Conservation (phyloP, 2,113 vertebrate species). For the Albula glossodonta region DNA sequence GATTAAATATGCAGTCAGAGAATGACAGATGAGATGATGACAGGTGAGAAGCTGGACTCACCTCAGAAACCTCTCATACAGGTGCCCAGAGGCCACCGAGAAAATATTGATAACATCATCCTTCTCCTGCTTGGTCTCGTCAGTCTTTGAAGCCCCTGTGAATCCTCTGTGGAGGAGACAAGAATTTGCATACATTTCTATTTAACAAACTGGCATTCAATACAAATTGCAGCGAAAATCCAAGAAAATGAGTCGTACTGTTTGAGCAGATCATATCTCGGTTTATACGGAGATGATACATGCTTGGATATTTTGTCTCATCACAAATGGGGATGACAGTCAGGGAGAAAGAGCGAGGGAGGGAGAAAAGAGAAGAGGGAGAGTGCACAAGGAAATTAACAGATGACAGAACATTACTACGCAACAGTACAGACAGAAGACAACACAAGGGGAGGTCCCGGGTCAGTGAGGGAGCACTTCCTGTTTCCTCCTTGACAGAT, state of each 20-base stretch:
- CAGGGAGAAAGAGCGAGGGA: too few species aligned
- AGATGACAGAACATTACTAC: background rate
- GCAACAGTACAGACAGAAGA: background rate
- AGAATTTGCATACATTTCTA: background rate
- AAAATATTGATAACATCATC: conserved; percentile 96
- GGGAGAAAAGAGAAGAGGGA: background rate
- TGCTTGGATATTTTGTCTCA: background rate
- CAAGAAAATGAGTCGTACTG: background rate
- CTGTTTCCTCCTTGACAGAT: background rate
- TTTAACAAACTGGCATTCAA: background rate
- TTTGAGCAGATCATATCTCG: too few species aligned
- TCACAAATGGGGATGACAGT: background rate
- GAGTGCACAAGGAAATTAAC: too few species aligned
- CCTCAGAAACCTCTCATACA: conserved; percentile 96
- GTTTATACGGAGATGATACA: background rate
- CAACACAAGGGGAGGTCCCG: background rate
- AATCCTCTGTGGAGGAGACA: conserved; percentile 77
- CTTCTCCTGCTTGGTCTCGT: conserved; percentile 88
- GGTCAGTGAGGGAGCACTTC: background rate
- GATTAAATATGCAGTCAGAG: too few species aligned
- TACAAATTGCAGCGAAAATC: background rate
- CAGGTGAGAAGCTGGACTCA: conserved; percentile 56
- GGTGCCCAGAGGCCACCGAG: conserved; percentile 94
- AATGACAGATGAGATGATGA: too few species aligned
- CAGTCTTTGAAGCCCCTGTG: conserved; percentile 81